Conservation (phyloP, 2,888 invertebrate species). For the Mongoloraphidia duomilia region DNA sequence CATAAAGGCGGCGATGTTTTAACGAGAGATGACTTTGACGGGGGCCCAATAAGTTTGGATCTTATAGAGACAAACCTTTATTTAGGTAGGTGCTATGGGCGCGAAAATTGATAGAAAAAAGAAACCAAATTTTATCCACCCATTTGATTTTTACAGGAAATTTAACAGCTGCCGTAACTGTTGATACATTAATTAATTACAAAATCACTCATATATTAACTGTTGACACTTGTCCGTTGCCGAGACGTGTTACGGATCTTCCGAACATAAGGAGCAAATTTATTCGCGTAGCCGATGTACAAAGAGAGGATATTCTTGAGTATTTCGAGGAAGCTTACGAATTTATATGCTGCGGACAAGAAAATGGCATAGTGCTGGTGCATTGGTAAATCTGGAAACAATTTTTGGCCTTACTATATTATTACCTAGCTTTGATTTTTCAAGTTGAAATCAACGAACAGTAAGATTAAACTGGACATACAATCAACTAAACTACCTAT, state of each 20-base stretch:
- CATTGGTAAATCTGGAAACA: conserved; percentile 52
- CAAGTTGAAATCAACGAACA: background rate
- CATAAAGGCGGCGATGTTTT: conserved; percentile 16
- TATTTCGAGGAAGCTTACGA: conserved; percentile 61
- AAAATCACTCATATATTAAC: conserved; percentile 68
- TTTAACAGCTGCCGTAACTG: conserved; percentile 63
- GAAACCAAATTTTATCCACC: background rate
- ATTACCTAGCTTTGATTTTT: background rate
- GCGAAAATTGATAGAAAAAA: background rate
- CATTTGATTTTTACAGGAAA: conserved; percentile 43
- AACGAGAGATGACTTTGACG: conserved; percentile 33
- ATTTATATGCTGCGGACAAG: conserved; percentile 57
- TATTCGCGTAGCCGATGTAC: conserved; percentile 70
- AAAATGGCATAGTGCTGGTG: conserved; percentile 57
- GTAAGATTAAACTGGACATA: no score
- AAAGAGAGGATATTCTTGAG: conserved; percentile 69
- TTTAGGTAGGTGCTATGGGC: conserved; percentile 26
- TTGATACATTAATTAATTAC: conserved; percentile 46
- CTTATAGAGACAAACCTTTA: conserved; percentile 39
- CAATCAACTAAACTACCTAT: no score
- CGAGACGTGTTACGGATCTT: conserved; percentile 53
- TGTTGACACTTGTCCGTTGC: conserved; percentile 71
- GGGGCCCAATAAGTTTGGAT: conserved; percentile 42
- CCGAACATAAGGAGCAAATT: conserved; percentile 55
- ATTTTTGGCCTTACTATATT: background rate